Evolutionary conservation across 2,797 vertebrate genomes (phyloP).

Genomic region (Phoeniculus purpureus): DNA sequence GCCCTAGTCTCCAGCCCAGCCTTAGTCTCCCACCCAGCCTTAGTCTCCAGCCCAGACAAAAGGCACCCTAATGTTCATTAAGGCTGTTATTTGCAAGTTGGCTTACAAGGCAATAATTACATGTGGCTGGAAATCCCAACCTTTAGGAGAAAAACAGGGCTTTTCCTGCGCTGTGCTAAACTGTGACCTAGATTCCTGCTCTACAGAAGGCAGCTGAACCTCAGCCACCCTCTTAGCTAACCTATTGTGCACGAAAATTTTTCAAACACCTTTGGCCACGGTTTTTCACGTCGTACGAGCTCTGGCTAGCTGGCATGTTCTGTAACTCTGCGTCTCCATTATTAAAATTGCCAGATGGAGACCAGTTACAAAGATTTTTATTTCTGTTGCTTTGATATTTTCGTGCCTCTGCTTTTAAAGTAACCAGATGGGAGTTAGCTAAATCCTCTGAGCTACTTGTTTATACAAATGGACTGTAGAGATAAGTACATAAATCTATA

Average conservation of each 20-base stretch:
- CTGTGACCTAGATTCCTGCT: not conserved
- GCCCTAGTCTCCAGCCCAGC: too few species aligned
- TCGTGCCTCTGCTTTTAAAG: conserved; percentile 36
- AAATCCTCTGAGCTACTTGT: conserved; percentile 46
- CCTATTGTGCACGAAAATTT: not conserved
- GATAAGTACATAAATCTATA: not conserved
- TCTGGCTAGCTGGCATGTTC: not conserved
- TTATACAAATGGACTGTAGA: conserved; percentile 15
- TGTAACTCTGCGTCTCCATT: conserved; percentile 7
- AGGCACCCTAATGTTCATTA: not conserved
- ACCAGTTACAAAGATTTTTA: not conserved
- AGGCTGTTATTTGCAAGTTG: not conserved
- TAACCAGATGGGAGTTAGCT: conserved; percentile 31
- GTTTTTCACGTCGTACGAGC: not conserved
- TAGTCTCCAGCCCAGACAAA: not conserved
- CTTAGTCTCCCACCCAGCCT: not conserved
- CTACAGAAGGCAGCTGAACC: not conserved
- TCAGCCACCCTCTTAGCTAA: not conserved
- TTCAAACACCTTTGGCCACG: not conserved
- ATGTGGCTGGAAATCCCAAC: not conserved
- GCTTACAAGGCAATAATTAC: not conserved
- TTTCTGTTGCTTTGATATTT: conserved; percentile 26
- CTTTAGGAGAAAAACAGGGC: not conserved
- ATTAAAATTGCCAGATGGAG: conserved; percentile 58
- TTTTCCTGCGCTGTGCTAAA: not conserved